These are phyloP conservation scores for Aurelia coerulea DNA, from an alignment of 30 jellyfish, hydroid and myxozoan genomes.

Conservation along the genomic window DNA sequence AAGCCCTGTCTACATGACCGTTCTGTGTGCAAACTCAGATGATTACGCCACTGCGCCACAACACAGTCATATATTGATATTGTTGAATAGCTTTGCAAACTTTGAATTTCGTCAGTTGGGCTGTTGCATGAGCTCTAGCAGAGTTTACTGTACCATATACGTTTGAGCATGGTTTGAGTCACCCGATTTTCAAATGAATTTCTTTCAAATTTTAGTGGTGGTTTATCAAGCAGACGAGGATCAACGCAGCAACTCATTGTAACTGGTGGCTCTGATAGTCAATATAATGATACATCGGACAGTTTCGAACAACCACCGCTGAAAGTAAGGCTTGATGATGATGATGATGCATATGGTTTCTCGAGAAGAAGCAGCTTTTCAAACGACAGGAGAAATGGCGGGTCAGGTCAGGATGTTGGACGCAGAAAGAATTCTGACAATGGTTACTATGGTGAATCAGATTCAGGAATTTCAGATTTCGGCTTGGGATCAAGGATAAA, in stretches of 20 bases:
- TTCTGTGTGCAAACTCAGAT: too few relatives aligned
- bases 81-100: too few relatives aligned
- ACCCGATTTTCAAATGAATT: too few relatives aligned
- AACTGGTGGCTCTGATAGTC: not conserved
- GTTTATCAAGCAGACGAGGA: slow-evolving; percentile 3
- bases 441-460: slow-evolving; percentile 24
- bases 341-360: slow-evolving; percentile 15
- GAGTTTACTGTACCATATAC: too few relatives aligned
- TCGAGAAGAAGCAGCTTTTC: slow-evolving; percentile 20
- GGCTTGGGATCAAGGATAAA: not conserved
- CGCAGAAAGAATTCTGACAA: not conserved
- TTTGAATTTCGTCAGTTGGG: too few relatives aligned
- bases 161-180: too few relatives aligned
- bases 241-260: not conserved
- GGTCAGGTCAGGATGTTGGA: too few relatives aligned
- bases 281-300: not conserved
- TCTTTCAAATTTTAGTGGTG: not conserved
- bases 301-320: not conserved
- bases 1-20: too few relatives aligned
- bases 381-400: not conserved
- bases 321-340: not conserved
- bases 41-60: too few relatives aligned
- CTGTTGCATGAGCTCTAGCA: too few relatives aligned
- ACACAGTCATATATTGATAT: too few relatives aligned
- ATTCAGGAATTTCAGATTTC: slow-evolving; percentile 35